Conservation (phyloP, 2,113 vertebrate genomes). For the Syngnathoides biaculeatus region DNA sequence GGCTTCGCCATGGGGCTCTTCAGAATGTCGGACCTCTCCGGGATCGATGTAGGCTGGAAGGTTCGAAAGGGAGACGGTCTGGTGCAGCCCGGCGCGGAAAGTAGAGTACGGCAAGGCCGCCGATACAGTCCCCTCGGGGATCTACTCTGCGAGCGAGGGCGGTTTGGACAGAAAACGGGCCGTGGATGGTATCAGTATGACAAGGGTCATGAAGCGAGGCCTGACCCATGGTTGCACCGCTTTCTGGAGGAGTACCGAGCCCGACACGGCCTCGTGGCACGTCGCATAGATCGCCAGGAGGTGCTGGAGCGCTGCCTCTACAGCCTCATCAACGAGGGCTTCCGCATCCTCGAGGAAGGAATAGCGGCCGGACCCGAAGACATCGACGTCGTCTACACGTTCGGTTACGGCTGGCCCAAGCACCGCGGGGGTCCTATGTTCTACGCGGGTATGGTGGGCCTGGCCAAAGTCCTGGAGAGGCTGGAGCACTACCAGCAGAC, state of each 20-base stretch:
- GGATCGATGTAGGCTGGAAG: slow-evolving; percentile 87
- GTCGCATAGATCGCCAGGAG: slow-evolving; percentile 75
- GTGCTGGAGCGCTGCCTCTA: slow-evolving; percentile 87
- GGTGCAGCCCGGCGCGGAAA: slow-evolving; percentile 44
- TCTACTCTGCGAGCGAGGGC: slow-evolving; percentile 81
- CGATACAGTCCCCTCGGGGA: slow-evolving; percentile 87
- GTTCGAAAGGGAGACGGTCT: slow-evolving; percentile 74
- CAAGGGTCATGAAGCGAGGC: slow-evolving; percentile 65
- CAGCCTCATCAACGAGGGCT: slow-evolving; percentile 85
- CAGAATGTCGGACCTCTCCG: slow-evolving; percentile 82
- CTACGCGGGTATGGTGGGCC: slow-evolving; percentile 80
- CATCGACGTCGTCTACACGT: slow-evolving; percentile 85
- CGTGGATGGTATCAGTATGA: slow-evolving; percentile 89
- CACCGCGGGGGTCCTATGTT: slow-evolving; percentile 90
- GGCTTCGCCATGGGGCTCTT: slow-evolving; percentile 87
- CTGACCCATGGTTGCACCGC: slow-evolving; percentile 79
- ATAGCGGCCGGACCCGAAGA: slow-evolving; percentile 82
- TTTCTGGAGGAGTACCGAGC: slow-evolving; percentile 80
- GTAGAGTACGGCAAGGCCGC: slow-evolving; percentile 59
- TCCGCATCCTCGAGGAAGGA: slow-evolving; percentile 83
- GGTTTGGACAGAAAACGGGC: slow-evolving; percentile 86
- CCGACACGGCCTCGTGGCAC: slow-evolving; percentile 67
- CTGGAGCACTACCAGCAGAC: slow-evolving; percentile 77
- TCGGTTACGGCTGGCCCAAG: slow-evolving; percentile 87
- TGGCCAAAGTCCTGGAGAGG: slow-evolving; percentile 74